Evolutionary conservation across 1,140 invertebrate species (phyloP), one percentile per base, ranked within the genome.

Genomic region (Lasioglossum baleicum): DNA sequence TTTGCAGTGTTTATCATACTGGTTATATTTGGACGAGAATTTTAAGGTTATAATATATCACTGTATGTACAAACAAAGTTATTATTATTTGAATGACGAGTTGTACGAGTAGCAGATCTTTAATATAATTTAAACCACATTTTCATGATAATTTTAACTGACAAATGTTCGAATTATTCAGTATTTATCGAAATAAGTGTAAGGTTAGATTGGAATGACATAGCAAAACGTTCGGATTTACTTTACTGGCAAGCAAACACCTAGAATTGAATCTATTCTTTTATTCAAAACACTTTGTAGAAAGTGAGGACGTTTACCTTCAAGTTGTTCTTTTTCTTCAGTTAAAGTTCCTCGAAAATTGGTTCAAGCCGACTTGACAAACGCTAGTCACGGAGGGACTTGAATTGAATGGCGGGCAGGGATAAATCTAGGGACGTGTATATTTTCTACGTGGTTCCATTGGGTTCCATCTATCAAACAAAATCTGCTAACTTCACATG

Each of bases 161-260:
- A 74, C 6, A 20, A 64, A 53, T 22, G 0, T 20, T 15, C 11
- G 10, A 63, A 74, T 51, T 6, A 67, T 42, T 61, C 6, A 35
- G 0, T 35, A 61, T 26, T 51, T 70, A 13, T 1, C 44, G 15
- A 56, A 74, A 56, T 1, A 11, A 11, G 15, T 58, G n/a, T 31
- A 22, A 63, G 82, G 80, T 88, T 88, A 88, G 73, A 48, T 31
- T 44, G 66, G 81, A 90, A 90, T 90, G 90, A 90, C 88, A 90
- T 60, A 63, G 88, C 88, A 90, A 85, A 89, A 90, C 79, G n/a
- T 77, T 67, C 44, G 6, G 20, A 79, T n/a, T 58, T 1, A 68
- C 17, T 0, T 26, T 48, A 53, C 20, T 35, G 2, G 68, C 35
- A 15, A 40, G 15, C 0, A 26, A 42, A 35, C 5, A 11, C 8